Evolutionary conservation across 2,797 vertebrate genomes (phyloP).

Genomic region (Molothrus ater): DNA sequence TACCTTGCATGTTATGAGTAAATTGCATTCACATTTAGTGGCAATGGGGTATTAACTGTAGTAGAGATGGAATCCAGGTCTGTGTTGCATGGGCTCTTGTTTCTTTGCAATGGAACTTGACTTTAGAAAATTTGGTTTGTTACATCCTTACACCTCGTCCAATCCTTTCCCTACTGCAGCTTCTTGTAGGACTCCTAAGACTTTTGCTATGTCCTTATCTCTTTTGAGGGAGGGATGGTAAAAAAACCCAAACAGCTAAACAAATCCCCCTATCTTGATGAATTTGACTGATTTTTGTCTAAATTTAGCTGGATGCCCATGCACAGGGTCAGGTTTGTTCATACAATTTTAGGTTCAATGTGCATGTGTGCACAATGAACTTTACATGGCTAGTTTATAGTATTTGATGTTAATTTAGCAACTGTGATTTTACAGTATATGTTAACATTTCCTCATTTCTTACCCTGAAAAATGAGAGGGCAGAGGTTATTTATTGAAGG

Average conservation of each 20-base stretch:
- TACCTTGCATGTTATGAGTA: not conserved
- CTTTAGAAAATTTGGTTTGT: not conserved
- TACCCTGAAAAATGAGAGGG: not conserved
- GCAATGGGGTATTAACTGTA: not conserved
- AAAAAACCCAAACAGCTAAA: not conserved
- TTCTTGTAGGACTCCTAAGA: not conserved
- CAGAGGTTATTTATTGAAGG: not conserved
- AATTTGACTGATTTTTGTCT: not conserved
- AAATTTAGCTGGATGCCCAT: not conserved
- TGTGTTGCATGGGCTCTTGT: not conserved
- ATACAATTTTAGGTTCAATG: not conserved
- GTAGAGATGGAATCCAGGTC: not conserved
- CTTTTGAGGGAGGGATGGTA: not conserved
- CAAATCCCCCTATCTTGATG: accelerated
- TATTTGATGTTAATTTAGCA: not conserved
- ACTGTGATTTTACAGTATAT: not conserved
- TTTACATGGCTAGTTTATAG: not conserved
- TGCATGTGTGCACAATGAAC: not conserved
- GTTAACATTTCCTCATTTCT: not conserved
- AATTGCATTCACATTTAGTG: not conserved
- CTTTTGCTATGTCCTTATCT: not conserved
- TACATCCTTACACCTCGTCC: accelerated
- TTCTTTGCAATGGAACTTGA: not conserved
- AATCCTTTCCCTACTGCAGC: not conserved
- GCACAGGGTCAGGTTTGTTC: not conserved